A percentile compares a stretch with the other conserved stretches of the same genome.
These are phyloP conservation scores for Tarsius wallacei DNA, from an alignment of 2,797 vertebrate genomes.

Conservation along the genomic window DNA sequence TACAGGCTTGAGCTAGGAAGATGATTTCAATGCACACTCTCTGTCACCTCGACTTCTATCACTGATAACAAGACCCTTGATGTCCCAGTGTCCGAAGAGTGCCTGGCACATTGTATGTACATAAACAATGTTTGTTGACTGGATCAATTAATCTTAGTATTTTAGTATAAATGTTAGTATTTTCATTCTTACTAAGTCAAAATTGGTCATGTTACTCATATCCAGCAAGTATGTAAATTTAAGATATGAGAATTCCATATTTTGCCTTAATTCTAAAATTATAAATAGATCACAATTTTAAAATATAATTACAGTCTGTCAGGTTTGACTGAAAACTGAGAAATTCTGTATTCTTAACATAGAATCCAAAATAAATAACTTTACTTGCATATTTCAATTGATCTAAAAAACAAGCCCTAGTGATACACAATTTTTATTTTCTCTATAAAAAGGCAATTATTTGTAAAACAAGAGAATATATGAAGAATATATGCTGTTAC, in stretches of 20 bases:
- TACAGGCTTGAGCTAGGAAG: no score
- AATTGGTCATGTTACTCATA: not conserved
- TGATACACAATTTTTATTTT: not conserved
- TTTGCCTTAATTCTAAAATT: slow-evolving; percentile 22
- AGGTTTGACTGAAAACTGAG: not conserved
- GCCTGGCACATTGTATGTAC: not conserved
- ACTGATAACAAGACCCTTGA: not conserved
- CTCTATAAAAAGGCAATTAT: not conserved
- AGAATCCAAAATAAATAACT: not conserved
- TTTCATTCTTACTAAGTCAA: not conserved
- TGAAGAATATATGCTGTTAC: not conserved
- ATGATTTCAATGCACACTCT: not conserved
- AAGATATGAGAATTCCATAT: not conserved
- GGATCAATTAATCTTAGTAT: not conserved
- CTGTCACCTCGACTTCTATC: not conserved
- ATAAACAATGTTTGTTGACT: not conserved
- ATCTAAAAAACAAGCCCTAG: not conserved
- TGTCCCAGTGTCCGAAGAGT: not conserved
- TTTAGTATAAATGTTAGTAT: not conserved
- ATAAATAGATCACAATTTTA: not conserved
- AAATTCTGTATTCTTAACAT: not conserved
- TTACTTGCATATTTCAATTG: not conserved
- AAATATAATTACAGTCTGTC: slow-evolving; percentile 2
- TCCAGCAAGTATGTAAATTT: not conserved
- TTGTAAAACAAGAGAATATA: not conserved